Evolutionary conservation across 2,113 vertebrate species (phyloP), one percentile per base, ranked within the genome.

Genomic region (Pontoporia blainvillei): DNA sequence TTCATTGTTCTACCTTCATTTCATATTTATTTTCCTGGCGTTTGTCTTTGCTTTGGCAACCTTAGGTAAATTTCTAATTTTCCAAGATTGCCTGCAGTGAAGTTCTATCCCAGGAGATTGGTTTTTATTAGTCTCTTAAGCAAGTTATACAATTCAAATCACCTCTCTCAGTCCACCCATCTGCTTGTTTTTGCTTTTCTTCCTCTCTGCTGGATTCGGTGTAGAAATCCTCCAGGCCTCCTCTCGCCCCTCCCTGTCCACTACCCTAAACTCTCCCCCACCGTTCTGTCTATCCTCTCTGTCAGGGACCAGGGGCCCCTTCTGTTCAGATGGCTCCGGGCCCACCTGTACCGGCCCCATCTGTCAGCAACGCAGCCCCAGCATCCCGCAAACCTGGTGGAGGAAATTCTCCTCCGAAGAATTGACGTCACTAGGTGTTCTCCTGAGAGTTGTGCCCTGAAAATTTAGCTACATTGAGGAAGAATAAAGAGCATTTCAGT

Each of bases 251-350:
- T 98, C 98, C 98, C 98, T 97, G 95, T 98, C 98, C 98, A 97
- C 98, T 98, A 98, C 98, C 98, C 98, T 99, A 99, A 99, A 99
- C 98, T 99, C 98, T 99, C 98, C 98, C 99, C 98, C 97, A 99
- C 98, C 98, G 98, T 96, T 99, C 98, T 98, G 99, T 99, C 99
- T 99, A 98, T 99, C 99, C 99, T 99, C 99, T 99, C 99, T 98
- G 98, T 99, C 87, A 98, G 98, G 97, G 98, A 97, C 98, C 98
- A 98, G 98, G 98, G 98, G 98, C 98, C 98, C 99, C 99, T 99
- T 99, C 98, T 99, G 99, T 98, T 99, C 98, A 98, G 66, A 99
- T 99, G 99, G 99, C 99, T 98, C 97, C 62, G 57, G 3, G 98
- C 99, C 99, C 98, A 98, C 98, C 98, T 98, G 98, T 98, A 98